A percentile compares a stretch with the other conserved stretches of the same genome.
Evolutionary conservation across 2,888 invertebrate genomes (phyloP).

Genomic region (Leptopilina drosophilae): DNA sequence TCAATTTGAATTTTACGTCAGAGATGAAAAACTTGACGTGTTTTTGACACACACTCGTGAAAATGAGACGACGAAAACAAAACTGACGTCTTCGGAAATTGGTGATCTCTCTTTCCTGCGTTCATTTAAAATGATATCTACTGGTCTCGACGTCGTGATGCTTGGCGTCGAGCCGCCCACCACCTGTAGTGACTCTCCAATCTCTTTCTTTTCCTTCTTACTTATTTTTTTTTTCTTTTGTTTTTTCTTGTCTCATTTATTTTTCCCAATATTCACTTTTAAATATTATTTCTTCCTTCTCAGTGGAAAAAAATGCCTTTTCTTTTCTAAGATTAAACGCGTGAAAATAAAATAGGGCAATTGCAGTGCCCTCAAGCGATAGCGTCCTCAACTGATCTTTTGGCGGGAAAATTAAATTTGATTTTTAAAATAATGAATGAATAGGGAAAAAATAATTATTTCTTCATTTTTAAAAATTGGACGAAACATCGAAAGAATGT

Average conservation of each 20-base stretch:
- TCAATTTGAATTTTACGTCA: slow-evolving; percentile 2
- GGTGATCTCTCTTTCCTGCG: slow-evolving; percentile 39
- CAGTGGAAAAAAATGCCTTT: not conserved
- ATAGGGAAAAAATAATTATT: too few relatives aligned
- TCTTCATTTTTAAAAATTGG: too few relatives aligned
- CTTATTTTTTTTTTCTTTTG: too few relatives aligned
- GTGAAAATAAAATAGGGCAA: too few relatives aligned
- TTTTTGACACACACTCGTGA: slow-evolving; percentile 45
- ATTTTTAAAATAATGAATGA: not conserved
- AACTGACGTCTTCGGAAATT: slow-evolving; percentile 55
- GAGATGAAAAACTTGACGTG: slow-evolving; percentile 16
- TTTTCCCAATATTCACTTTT: not conserved
- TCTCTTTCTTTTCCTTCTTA: slow-evolving; percentile 39
- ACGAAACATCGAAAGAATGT: too few relatives aligned
- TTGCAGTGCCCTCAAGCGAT: not conserved
- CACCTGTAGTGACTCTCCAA: slow-evolving; percentile 66
- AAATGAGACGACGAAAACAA: slow-evolving; percentile 53
- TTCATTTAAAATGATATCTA: slow-evolving; percentile 58
- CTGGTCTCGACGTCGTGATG: slow-evolving; percentile 65
- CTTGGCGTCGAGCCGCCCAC: slow-evolving; percentile 69
- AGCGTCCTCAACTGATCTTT: not conserved
- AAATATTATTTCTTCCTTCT: too few relatives aligned
- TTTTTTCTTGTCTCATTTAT: not conserved
- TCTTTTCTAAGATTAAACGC: too few relatives aligned
- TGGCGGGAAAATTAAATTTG: not conserved